phyloP scores from a whole-genome alignment of 92 coral and sea anemone genomes.

The Palythoa grandis region DNA sequence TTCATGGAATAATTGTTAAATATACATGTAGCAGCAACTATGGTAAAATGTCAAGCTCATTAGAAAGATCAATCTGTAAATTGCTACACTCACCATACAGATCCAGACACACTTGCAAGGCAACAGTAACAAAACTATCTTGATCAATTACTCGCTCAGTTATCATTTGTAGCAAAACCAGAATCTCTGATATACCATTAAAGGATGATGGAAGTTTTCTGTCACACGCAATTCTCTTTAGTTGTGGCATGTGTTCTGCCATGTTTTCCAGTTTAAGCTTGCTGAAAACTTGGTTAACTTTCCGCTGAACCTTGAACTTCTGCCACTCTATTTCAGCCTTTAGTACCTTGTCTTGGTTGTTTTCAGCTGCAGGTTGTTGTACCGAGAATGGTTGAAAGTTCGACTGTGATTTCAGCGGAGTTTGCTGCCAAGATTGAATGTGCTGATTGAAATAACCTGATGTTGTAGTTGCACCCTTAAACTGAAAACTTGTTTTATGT shows the following conservation, averaged over 20 bases:
- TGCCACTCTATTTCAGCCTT: slow-evolving; percentile 93
- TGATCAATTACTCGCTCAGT: slow-evolving; percentile 75
- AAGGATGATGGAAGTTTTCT: slow-evolving; percentile 85
- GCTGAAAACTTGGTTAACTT: slow-evolving; percentile 74
- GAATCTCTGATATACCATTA: slow-evolving; percentile 87
- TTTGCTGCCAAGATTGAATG: not conserved
- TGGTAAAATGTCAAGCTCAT: no score
- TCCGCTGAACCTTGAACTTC: slow-evolving; percentile 89
- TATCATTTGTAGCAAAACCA: slow-evolving; percentile 70
- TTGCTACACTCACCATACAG: slow-evolving; percentile 71
- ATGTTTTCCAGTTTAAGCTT: slow-evolving; percentile 49
- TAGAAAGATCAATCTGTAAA: no score
- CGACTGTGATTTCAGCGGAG: not conserved
- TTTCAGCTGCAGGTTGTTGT: slow-evolving; percentile 52
- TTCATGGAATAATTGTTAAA: no score
- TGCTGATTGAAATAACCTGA: not conserved
- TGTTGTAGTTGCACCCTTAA: not conserved
- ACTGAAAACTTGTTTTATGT: not conserved
- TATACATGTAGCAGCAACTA: no score
- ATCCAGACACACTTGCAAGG: slow-evolving; percentile 67
- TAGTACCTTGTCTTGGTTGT: slow-evolving; percentile 58
- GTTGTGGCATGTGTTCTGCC: slow-evolving; percentile 54
- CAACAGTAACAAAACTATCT: slow-evolving; percentile 61
- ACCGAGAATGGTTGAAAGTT: not conserved
- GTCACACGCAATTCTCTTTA: slow-evolving; percentile 60